Evolutionary conservation across 2,113 vertebrate genomes (phyloP).

Genomic region (Tragelaphus strepsiceros): DNA sequence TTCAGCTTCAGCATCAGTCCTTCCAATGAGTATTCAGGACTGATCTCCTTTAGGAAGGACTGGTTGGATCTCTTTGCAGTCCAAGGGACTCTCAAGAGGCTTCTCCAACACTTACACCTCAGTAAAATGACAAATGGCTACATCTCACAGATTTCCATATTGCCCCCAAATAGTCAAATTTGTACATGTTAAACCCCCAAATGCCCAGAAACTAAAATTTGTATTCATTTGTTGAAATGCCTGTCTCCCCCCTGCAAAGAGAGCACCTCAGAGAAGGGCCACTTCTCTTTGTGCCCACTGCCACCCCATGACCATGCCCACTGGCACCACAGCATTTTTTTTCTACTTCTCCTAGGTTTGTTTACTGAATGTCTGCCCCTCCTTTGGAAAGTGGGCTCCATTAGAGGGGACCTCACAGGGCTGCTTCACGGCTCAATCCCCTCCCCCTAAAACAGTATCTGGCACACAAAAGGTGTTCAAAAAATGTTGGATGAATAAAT

Average conservation of each 20-base stretch:
- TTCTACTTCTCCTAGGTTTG: not conserved
- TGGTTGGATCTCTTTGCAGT: not conserved
- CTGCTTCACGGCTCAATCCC: not conserved
- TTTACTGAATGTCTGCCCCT: not conserved
- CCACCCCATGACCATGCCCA: rapidly evolving
- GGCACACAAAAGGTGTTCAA: not conserved
- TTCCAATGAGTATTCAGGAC: not conserved
- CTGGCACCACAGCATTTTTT: rapidly evolving
- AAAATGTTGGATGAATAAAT: not conserved
- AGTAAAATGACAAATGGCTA: not conserved
- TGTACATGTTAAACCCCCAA: not conserved
- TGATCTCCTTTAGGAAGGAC: not conserved
- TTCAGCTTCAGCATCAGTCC: not conserved
- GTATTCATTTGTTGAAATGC: not conserved
- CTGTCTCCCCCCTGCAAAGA: not conserved
- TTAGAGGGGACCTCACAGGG: not conserved
- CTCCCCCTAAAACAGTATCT: not conserved
- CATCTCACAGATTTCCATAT: not conserved
- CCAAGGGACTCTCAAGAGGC: not conserved
- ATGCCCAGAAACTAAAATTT: not conserved
- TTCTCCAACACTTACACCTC: not conserved
- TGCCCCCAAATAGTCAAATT: not conserved
- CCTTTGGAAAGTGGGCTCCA: not conserved
- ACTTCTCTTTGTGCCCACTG: rapidly evolving
- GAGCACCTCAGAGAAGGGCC: not conserved